Percentiles rank a stretch among this genome's conserved stretches.
Evolutionary conservation across 2,797 vertebrate species (phyloP).

Genomic region (Oryzias dopingdopingensis): DNA sequence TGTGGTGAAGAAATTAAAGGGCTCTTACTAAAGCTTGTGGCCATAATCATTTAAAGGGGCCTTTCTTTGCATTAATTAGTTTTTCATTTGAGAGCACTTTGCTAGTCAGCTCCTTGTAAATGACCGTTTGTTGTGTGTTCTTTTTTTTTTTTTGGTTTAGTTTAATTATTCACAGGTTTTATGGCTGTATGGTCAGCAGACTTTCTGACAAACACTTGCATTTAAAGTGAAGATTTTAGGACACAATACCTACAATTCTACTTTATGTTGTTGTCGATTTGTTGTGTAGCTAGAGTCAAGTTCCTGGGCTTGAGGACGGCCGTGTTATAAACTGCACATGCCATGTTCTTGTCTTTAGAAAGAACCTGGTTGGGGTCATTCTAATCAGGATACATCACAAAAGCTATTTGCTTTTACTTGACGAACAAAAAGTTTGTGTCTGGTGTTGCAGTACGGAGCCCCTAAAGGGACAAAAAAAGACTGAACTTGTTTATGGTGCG

Average conservation of each 20-base stretch:
- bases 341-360: too few species aligned
- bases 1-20: slow-evolving; percentile 37
- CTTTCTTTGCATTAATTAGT: slow-evolving; percentile 51
- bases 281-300: too few species aligned
- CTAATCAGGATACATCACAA: too few species aligned
- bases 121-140: slow-evolving; percentile 34
- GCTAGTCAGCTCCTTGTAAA: slow-evolving; percentile 31
- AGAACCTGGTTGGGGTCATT: too few species aligned
- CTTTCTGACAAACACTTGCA: slow-evolving; percentile 26
- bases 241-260: neutral
- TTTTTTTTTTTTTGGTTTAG: slow-evolving; percentile 28
- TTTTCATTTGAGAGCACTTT: slow-evolving; percentile 55
- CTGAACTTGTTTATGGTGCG: too few species aligned
- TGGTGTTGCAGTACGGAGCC: too few species aligned
- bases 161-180: slow-evolving; percentile 52
- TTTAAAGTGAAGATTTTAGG: slow-evolving; percentile 16
- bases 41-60: slow-evolving; percentile 40
- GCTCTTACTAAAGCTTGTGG: slow-evolving; percentile 37
- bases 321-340: too few species aligned
- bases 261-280: too few species aligned
- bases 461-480: too few species aligned
- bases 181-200: slow-evolving; percentile 13
- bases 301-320: too few species aligned
- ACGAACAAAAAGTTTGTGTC: too few species aligned
- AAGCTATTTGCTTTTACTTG: too few species aligned